Evolutionary conservation across 2,888 invertebrate genomes (phyloP).

Genomic region (Drosophila niveifrons): DNA sequence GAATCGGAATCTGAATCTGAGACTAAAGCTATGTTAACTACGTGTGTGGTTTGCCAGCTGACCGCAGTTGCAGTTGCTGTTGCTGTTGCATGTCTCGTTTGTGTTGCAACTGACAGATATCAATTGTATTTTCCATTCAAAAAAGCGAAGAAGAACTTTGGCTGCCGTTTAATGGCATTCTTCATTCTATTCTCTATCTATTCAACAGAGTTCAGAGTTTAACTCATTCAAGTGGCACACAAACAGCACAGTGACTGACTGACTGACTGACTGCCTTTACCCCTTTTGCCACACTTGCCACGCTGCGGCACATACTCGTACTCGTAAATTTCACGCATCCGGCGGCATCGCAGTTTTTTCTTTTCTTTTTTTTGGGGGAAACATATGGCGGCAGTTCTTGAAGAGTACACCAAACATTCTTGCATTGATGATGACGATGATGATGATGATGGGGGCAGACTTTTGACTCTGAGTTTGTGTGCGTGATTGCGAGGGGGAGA

Average conservation of each 20-base stretch:
- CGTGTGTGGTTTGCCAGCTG: not conserved
- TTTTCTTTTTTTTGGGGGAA: conserved; percentile 13
- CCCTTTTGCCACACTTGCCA: conserved; percentile 12
- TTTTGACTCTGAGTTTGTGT: not conserved
- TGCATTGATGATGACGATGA: conserved; percentile 11
- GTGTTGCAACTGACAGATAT: conserved; percentile 13
- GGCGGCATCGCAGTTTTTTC: conserved; percentile 33
- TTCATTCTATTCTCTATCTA: conserved; percentile 31
- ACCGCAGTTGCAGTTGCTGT: not conserved
- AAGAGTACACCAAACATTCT: conserved; percentile 55
- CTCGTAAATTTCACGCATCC: conserved; percentile 73
- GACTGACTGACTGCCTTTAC: conserved; percentile 62
- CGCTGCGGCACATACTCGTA: conserved; percentile 44
- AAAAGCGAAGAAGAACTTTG: conserved; percentile 25
- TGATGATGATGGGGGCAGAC: conserved; percentile 6
- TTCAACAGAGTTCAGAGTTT: conserved; percentile 76
- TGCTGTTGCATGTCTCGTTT: not conserved
- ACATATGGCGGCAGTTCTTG: conserved; percentile 69
- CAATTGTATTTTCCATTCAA: conserved; percentile 57
- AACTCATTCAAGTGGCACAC: conserved; percentile 67
- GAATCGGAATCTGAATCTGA: not conserved
- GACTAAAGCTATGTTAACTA: not conserved
- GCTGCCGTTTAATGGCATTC: conserved; percentile 16
- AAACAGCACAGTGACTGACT: not conserved
- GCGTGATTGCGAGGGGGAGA: not conserved